Evolutionary conservation across 2,888 invertebrate genomes (phyloP), one percentile per base, ranked within the genome.

Genomic region (Pocota personata): DNA sequence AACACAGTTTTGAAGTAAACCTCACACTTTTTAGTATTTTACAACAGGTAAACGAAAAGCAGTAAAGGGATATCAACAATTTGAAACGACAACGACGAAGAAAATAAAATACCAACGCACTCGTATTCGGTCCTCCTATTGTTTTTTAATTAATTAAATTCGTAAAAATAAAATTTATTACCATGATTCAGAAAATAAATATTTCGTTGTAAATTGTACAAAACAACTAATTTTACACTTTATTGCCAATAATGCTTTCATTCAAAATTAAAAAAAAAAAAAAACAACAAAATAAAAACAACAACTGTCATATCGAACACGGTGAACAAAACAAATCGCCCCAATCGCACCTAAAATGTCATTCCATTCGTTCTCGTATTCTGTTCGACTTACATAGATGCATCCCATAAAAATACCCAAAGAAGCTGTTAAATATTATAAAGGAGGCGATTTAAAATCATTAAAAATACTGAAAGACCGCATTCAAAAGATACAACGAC

Each of bases 371-470:
- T 21, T 72, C 32, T 57, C 60, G 30, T 8, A 46, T 16, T 24
- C 32, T 7, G 66, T 48, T 58, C 48, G 75, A 35, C 48, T 66
- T 35, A 46, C 35, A 57, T 75, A 64, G 75, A 66, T 64, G 50
- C 52, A 55, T 32, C 67, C 76, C 37, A 76, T 76, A 76, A 66
- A 76, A 58, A 76, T 76, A 69, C 46, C 48, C 24, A 72, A 79
- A 77, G 82, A 86, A 86, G 82, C 86, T 82, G 76, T 82, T 82
- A 86, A 86, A 82, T 86, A 86, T 86, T 86, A 86, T 86, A 86
- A 92, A 92, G 91, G 90, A 90, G 90, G 89, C 91, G 90, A 92
- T 91, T 91, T 91, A 92, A 92, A 91, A 90, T 92, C 91, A 91
- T 92, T 92, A 91, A 92, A 91, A 92, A 91, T 90, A 86, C 82